A percentile compares a stretch with the other conserved stretches of the same genome.
phyloP scores from a whole-genome alignment of 2,888 invertebrate genomes.

The Pharmacophagus antenor region DNA sequence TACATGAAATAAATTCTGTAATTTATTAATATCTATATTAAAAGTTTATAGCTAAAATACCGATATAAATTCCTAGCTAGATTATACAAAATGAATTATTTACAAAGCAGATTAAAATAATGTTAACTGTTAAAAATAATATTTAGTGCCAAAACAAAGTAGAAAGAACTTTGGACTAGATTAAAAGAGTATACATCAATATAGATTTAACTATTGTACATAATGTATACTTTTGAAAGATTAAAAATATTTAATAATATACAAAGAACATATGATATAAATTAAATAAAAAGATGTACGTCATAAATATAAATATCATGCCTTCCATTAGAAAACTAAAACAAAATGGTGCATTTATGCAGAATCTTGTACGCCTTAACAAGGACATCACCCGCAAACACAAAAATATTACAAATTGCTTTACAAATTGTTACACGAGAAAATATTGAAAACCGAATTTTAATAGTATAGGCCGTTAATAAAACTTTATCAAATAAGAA shows the following conservation, averaged over 20 bases:
- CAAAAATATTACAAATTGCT: too few species aligned
- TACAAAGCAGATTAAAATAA: slow-evolving; percentile 13
- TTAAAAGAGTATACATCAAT: slow-evolving; percentile 1
- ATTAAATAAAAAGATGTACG: background rate
- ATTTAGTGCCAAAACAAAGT: slow-evolving; percentile 24
- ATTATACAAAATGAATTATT: slow-evolving; percentile 29
- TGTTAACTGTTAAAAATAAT: background rate
- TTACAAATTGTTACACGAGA: background rate
- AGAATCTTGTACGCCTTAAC: background rate
- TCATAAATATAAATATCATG: background rate
- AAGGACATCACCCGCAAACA: background rate
- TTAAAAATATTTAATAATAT: background rate
- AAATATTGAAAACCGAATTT: slow-evolving; percentile 5
- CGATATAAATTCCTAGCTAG: slow-evolving; percentile 22
- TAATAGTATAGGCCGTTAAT: background rate
- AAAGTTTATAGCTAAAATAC: too few species aligned
- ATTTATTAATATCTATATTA: background rate
- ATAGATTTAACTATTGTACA: slow-evolving; percentile 15
- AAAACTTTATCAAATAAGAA: background rate
- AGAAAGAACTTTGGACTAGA: slow-evolving; percentile 6
- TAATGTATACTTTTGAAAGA: slow-evolving; percentile 6
- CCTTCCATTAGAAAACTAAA: background rate
- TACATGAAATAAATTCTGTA: background rate
- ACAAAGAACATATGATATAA: background rate
- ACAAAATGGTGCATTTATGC: background rate